phyloP scores from a whole-genome alignment of 2,113 vertebrate genomes.

The Pedionomus torquatus region DNA sequence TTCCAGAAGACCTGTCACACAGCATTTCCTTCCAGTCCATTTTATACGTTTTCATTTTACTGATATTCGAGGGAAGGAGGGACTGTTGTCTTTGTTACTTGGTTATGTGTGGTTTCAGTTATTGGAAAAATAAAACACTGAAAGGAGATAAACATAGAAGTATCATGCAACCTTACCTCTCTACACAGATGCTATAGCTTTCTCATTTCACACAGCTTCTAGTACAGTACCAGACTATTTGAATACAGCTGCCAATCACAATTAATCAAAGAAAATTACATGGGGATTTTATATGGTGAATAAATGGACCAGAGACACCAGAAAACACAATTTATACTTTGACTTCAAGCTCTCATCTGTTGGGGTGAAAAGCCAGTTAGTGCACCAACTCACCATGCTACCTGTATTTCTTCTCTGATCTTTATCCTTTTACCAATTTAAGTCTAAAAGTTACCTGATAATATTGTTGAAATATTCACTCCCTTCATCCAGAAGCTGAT shows the following conservation, averaged over 20 bases:
- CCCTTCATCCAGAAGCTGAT: conserved; percentile 6
- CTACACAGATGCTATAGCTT: background rate
- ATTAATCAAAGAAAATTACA: background rate
- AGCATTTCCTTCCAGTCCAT: background rate
- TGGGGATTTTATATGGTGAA: background rate
- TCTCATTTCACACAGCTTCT: background rate
- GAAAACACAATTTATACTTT: background rate
- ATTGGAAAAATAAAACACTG: background rate
- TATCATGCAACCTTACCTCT: background rate
- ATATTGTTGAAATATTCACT: conserved; percentile 3
- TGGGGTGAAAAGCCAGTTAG: background rate
- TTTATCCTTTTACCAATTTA: background rate
- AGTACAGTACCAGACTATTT: background rate
- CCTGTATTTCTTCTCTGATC: background rate
- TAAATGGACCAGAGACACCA: background rate
- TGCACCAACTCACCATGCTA: background rate
- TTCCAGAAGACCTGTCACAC: background rate
- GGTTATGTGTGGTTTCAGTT: background rate
- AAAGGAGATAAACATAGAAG: background rate
- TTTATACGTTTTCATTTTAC: background rate
- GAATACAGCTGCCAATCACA: background rate
- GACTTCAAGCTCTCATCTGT: background rate
- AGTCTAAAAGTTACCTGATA: background rate
- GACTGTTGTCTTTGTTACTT: background rate
- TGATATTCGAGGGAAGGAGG: background rate